Conservation (phyloP, 1,140 invertebrate genomes). For the Cydia amplana region DNA sequence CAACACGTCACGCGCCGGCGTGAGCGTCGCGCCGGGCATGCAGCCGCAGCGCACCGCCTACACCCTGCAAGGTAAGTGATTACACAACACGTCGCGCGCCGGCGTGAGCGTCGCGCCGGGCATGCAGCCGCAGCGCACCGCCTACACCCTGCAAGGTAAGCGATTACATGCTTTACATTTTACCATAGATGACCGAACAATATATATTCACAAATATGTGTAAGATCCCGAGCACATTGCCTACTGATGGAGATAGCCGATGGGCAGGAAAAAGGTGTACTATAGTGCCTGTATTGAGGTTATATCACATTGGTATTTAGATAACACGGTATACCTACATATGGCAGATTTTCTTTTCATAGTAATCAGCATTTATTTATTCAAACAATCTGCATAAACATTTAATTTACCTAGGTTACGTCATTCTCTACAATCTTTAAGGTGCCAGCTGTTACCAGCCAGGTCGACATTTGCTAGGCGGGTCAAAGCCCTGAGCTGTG, state of each 20-base stretch:
- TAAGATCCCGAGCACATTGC: too few species aligned
- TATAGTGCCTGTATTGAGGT: too few species aligned
- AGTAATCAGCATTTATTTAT: too few species aligned
- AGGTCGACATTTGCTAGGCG: background rate
- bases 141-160: conserved; percentile 83
- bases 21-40: conserved; percentile 81
- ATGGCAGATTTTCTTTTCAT: too few species aligned
- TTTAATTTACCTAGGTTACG: background rate
- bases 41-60: conserved; percentile 84
- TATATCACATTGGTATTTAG: too few species aligned
- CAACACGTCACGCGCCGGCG: conserved; percentile 83
- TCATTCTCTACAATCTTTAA: conserved; percentile 1
- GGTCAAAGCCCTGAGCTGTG: conserved; percentile 12
- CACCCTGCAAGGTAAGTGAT: conserved; percentile 83
- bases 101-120: conserved; percentile 82
- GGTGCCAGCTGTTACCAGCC: conserved; percentile 14
- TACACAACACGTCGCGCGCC: conserved; percentile 83
- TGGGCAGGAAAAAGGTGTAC: too few species aligned
- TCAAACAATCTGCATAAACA: too few species aligned
- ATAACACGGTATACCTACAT: too few species aligned
- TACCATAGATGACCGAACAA: too few species aligned
- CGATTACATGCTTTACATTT: background rate
- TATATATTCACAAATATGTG: too few species aligned
- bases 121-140: conserved; percentile 83
- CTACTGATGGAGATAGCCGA: too few species aligned